phyloP scores from a whole-genome alignment of 2,113 vertebrate species.

The Uria lomvia region DNA sequence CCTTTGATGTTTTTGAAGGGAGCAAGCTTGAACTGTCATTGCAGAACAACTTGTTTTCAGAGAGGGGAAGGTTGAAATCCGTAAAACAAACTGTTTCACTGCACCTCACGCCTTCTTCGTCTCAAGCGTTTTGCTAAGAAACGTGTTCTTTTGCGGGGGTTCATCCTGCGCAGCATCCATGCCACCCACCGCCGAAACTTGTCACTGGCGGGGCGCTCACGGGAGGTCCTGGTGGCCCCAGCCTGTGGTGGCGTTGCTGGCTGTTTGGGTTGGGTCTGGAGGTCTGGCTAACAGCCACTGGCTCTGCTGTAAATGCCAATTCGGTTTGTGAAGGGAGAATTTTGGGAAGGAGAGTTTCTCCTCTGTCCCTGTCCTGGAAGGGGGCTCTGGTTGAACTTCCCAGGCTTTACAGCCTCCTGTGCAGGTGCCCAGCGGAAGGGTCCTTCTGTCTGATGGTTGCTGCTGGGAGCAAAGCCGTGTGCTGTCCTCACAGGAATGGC shows the following conservation, averaged over 20 bases:
- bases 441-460: neutral
- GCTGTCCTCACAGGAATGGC: neutral
- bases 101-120: neutral
- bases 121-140: neutral
- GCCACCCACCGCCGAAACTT: neutral
- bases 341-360: neutral
- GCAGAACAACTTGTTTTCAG: conserved; percentile 43
- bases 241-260: neutral
- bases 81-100: neutral
- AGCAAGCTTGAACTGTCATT: conserved; percentile 55
- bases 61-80: conserved; percentile 28
- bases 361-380: neutral
- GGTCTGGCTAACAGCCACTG: neutral
- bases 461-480: neutral
- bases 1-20: conserved; percentile 52
- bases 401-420: neutral
- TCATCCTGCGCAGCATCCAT: neutral
- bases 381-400: neutral
- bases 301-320: neutral
- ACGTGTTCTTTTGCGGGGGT: neutral
- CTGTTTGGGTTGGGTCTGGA: neutral
- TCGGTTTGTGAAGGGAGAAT: neutral
- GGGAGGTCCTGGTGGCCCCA: neutral
- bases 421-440: neutral
- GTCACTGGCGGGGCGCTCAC: neutral